Conservation (phyloP, 2,888 invertebrate species). For the Oscheius myriophilus region DNA sequence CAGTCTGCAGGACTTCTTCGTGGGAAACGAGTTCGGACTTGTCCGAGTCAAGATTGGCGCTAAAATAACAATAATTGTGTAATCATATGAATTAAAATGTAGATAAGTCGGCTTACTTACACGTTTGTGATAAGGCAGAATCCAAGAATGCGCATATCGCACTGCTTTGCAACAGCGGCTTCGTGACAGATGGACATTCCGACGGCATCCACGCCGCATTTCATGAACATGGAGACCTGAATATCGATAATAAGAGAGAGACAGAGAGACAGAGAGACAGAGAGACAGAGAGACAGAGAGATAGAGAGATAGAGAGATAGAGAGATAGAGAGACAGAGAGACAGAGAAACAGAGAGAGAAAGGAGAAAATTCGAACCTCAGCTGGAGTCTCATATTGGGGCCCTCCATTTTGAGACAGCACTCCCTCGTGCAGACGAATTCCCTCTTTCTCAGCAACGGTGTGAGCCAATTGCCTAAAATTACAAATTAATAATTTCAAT, state of each 20-base stretch:
- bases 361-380: no score
- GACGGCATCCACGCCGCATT: slow-evolving; percentile 54
- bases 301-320: no score
- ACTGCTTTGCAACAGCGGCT: slow-evolving; percentile 90
- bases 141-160: slow-evolving; percentile 83
- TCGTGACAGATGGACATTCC: slow-evolving; percentile 83
- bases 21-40: slow-evolving; percentile 58
- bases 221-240: not conserved
- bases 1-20: slow-evolving; percentile 58
- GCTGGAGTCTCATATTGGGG: slow-evolving; percentile 94
- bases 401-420: slow-evolving; percentile 89
- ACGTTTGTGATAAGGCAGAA: slow-evolving; percentile 91
- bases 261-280: no score
- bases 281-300: no score
- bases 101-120: slow-evolving; percentile 33
- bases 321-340: no score
- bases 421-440: slow-evolving; percentile 81
- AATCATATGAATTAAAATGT: not conserved
- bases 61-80: slow-evolving; percentile 28
- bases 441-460: slow-evolving; percentile 73
- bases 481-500: not conserved
- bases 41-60: slow-evolving; percentile 59
- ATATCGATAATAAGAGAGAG: not conserved
- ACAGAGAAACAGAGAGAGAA: no score
- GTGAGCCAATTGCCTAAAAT: slow-evolving; percentile 76